Percentiles rank a stretch among this genome's conserved stretches.
phyloP scores from a whole-genome alignment of 2,888 invertebrate genomes.

The Tolmerus cingulatus region DNA sequence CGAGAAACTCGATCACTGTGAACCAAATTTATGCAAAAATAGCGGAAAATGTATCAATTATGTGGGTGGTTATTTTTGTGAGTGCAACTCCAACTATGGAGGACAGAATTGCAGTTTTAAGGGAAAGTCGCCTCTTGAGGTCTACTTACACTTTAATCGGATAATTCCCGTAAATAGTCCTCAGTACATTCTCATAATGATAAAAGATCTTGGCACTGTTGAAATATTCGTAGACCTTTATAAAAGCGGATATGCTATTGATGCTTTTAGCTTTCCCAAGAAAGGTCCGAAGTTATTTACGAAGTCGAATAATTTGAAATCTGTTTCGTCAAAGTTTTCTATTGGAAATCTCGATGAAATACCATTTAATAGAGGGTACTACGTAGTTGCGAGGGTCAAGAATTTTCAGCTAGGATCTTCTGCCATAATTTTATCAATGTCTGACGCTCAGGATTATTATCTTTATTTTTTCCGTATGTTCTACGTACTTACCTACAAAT shows the following conservation, averaged over 20 bases:
- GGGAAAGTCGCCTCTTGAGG: background rate
- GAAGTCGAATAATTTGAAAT: constrained; percentile 1
- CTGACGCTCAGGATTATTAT: constrained; percentile 1
- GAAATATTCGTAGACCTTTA: constrained; percentile 24
- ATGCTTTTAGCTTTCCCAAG: constrained; percentile 30
- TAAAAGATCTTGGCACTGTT: background rate
- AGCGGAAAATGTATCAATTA: background rate
- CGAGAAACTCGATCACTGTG: background rate
- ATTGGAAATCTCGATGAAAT: background rate
- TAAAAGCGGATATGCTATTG: constrained; percentile 8
- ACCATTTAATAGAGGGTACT: constrained; percentile 30
- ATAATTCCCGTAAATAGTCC: background rate
- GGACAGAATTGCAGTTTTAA: constrained; percentile 34
- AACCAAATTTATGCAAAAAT: constrained; percentile 10
- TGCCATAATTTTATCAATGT: constrained; percentile 3
- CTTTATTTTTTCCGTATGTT: background rate
- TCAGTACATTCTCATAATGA: constrained; percentile 25
- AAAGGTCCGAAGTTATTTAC: constrained; percentile 5
- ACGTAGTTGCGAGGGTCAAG: background rate
- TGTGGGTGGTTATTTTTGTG: background rate
- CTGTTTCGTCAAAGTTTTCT: background rate
- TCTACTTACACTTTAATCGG: constrained; percentile 39
- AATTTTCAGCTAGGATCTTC: background rate
- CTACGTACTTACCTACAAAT: background rate
- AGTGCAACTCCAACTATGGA: background rate